Conservation (phyloP, 1,140 invertebrate species). For the Formica selysi region DNA sequence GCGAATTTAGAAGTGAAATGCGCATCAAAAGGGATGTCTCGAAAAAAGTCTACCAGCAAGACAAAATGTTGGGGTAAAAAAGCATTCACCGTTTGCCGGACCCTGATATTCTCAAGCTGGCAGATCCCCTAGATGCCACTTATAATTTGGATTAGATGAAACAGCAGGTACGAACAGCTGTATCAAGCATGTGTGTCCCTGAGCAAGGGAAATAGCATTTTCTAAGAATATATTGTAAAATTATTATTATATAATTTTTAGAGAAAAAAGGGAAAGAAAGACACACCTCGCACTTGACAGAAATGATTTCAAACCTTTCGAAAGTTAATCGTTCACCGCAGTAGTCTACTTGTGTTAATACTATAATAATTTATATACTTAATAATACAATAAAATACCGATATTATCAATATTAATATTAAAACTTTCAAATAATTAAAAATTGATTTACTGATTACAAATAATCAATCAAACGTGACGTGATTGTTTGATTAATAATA, state of each 20-base stretch:
- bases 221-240: background rate
- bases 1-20: background rate
- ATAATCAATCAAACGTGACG: too few species aligned
- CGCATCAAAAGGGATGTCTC: background rate
- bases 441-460: too few species aligned
- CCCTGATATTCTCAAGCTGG: slow-evolving; percentile 62
- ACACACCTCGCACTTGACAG: background rate
- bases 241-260: slow-evolving; percentile 1
- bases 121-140: slow-evolving; percentile 64
- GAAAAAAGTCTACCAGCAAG: background rate
- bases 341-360: background rate
- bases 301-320: background rate
- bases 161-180: slow-evolving; percentile 29
- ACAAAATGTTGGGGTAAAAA: slow-evolving; percentile 55
- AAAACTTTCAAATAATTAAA: too few species aligned
- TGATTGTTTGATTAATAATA: background rate
- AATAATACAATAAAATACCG: too few species aligned
- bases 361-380: background rate
- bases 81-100: slow-evolving; percentile 69
- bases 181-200: background rate
- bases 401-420: too few species aligned
- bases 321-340: background rate
- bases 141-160: slow-evolving; percentile 44
- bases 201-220: background rate
- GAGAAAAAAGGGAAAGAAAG: too few species aligned